Conservation (phyloP, 2,888 invertebrate species). For the Cephus sareptanus region DNA sequence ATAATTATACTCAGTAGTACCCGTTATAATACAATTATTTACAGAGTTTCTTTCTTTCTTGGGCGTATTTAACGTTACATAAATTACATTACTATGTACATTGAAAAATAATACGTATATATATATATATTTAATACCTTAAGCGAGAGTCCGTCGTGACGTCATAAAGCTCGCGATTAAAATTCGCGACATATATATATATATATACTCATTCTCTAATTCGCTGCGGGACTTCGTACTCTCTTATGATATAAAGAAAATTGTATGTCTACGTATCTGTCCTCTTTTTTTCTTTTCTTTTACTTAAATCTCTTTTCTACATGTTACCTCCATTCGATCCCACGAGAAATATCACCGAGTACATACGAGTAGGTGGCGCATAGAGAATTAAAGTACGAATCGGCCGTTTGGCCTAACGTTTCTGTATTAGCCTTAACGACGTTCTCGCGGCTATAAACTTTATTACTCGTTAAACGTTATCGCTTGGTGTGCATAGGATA, state of each 20-base stretch:
- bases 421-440: background rate
- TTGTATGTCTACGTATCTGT: background rate
- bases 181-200: background rate
- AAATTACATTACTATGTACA: conserved; percentile 60
- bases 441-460: background rate
- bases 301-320: background rate
- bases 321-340: background rate
- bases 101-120: conserved; percentile 36
- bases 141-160: conserved; percentile 2
- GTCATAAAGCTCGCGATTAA: background rate
- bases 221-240: background rate
- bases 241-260: background rate
- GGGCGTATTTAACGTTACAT: conserved; percentile 44
- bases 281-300: background rate
- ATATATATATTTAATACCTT: conserved; percentile 25
- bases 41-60: conserved; percentile 33
- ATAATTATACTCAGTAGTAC: conserved; percentile 62
- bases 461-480: conserved; percentile 10
- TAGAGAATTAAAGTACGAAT: conserved; percentile 37
- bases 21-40: conserved; percentile 52
- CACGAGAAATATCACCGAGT: background rate
- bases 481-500: conserved; percentile 29
- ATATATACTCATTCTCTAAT: background rate
- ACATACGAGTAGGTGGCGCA: conserved; percentile 19
- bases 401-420: conserved; percentile 19